Percentiles rank a stretch among this genome's conserved stretches.
Evolutionary conservation across 2,888 invertebrate genomes (phyloP).

Genomic region (Ctenicera cuprea): DNA sequence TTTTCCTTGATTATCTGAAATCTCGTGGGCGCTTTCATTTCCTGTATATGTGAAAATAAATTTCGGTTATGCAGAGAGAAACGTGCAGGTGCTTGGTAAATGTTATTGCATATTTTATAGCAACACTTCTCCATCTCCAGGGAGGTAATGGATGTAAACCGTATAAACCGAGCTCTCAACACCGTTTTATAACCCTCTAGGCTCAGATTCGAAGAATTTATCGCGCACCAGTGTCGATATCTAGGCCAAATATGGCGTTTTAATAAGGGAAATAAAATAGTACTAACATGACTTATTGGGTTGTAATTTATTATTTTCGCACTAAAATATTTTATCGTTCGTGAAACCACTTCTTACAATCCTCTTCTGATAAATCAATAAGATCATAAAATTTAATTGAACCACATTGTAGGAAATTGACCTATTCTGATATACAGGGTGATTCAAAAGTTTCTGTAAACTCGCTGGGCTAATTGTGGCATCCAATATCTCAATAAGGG

Average conservation of each 20-base stretch:
- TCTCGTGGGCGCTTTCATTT: too few relatives aligned
- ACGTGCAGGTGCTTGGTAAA: constrained; percentile 18
- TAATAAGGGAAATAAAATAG: constrained; percentile 13
- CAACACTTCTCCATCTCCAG: constrained; percentile 33
- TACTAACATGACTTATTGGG: neutral
- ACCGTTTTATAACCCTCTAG: constrained; percentile 38
- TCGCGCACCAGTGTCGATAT: constrained; percentile 29
- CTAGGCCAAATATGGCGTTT: constrained; percentile 13
- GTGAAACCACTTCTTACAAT: too few relatives aligned
- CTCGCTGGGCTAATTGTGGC: too few relatives aligned
- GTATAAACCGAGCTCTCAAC: constrained; percentile 34
- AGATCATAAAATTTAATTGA: too few relatives aligned
- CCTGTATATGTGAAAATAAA: neutral
- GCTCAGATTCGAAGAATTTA: constrained; percentile 35
- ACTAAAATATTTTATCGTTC: too few relatives aligned
- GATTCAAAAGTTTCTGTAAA: too few relatives aligned
- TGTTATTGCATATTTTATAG: constrained; percentile 33
- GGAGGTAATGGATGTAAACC: constrained; percentile 35
- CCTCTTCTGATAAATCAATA: too few relatives aligned
- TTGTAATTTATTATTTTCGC: neutral
- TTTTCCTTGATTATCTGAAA: too few relatives aligned
- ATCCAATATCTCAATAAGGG: too few relatives aligned
- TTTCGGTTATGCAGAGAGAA: neutral
- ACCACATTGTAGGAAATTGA: too few relatives aligned
- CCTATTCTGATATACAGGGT: too few relatives aligned